phyloP scores from a whole-genome alignment of 2,888 invertebrate species.

The Sphinx pinastri region DNA sequence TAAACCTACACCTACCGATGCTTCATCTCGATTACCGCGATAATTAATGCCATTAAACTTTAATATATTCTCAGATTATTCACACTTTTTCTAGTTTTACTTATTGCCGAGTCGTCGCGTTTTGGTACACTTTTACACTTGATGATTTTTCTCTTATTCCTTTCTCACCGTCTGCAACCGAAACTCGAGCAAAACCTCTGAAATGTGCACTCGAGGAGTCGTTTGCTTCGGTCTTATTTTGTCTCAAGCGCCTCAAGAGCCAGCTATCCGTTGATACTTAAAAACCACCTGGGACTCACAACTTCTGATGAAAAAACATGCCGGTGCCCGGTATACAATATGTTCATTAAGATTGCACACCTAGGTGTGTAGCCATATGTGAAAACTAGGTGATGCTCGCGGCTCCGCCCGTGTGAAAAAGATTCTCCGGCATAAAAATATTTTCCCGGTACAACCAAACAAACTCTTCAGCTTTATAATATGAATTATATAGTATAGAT shows the following conservation, averaged over 20 bases:
- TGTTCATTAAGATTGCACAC: background rate
- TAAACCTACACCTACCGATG: no score
- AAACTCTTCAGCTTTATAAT: no score
- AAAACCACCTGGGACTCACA: slow-evolving; percentile 5
- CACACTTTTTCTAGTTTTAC: background rate
- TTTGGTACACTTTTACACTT: background rate
- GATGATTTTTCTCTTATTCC: slow-evolving; percentile 15
- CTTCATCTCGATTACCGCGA: no score
- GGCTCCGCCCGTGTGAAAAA: no score
- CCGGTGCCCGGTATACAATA: background rate
- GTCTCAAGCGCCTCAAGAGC: slow-evolving; percentile 9
- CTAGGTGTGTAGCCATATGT: no score
- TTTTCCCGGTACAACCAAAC: no score
- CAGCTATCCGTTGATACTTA: background rate
- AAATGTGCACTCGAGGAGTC: slow-evolving; percentile 16
- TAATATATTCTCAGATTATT: background rate
- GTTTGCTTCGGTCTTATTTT: slow-evolving; percentile 19
- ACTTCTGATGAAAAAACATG: background rate
- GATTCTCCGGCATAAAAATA: no score
- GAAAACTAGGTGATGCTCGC: no score
- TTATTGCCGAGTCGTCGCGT: background rate
- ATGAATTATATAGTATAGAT: no score
- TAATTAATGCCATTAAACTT: background rate
- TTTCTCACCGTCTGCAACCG: slow-evolving; percentile 9
- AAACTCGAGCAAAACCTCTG: slow-evolving; percentile 5